Evolutionary conservation across 2,113 vertebrate species (phyloP).

Genomic region (Sprattus sprattus): DNA sequence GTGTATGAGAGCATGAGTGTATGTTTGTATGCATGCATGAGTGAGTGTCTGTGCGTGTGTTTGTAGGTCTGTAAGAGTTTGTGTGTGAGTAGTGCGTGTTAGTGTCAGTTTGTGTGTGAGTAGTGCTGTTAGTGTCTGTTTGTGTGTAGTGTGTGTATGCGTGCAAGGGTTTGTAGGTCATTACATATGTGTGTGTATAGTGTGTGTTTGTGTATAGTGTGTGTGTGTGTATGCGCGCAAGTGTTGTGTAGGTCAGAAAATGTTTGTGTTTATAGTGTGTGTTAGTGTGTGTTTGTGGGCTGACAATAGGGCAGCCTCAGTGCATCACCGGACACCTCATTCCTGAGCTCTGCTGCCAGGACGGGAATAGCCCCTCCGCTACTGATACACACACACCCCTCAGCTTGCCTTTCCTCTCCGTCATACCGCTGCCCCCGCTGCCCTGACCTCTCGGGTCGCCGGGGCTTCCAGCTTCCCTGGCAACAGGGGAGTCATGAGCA

Average conservation of each 20-base stretch:
- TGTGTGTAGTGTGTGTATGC: not conserved
- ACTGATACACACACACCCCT: not conserved
- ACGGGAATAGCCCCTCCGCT: slow-evolving; percentile 19
- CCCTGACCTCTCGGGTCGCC: not conserved
- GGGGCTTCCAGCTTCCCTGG: not conserved
- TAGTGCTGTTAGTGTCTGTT: not conserved
- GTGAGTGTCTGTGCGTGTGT: not conserved
- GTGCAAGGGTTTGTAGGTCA: not conserved
- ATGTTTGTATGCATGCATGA: not conserved
- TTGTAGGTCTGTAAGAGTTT: not conserved
- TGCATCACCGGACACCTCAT: not conserved
- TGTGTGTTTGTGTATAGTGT: not conserved
- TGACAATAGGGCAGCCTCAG: not conserved
- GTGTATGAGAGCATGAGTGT: not conserved
- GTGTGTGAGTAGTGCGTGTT: not conserved
- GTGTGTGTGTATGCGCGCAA: not conserved
- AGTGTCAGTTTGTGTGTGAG: not conserved
- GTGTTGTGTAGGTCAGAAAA: not conserved
- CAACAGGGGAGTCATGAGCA: not conserved
- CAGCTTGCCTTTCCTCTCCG: not conserved
- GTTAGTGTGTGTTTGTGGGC: not conserved
- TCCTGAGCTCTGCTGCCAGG: not conserved
- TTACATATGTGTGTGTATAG: not conserved
- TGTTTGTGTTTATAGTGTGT: not conserved
- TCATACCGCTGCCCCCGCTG: not conserved